These are phyloP conservation scores for Eurytoma adleriae DNA, from an alignment of 2,888 invertebrate species.

Conservation along the genomic window DNA sequence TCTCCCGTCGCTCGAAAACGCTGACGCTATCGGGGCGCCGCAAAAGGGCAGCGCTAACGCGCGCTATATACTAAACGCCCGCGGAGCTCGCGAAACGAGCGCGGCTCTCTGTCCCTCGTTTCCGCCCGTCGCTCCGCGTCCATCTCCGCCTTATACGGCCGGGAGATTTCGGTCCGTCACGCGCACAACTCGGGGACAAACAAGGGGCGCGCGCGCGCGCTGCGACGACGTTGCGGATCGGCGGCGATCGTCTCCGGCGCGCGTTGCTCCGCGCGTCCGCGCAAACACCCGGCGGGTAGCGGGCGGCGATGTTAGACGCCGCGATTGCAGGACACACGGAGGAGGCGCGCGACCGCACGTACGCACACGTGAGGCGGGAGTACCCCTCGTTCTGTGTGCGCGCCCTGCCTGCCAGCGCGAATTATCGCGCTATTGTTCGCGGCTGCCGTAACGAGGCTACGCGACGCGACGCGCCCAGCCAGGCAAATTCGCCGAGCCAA, in stretches of 20 bases:
- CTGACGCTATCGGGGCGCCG: slow-evolving; percentile 46
- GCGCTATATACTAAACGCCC: slow-evolving; percentile 45
- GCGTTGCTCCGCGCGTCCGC: not conserved
- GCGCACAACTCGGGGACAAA: no score
- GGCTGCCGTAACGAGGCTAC: slow-evolving; percentile 60
- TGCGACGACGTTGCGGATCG: not conserved
- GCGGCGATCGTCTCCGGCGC: not conserved
- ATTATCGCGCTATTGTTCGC: slow-evolving; percentile 69
- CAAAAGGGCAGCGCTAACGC: slow-evolving; percentile 55
- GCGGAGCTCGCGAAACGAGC: slow-evolving; percentile 8
- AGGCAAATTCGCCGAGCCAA: slow-evolving; percentile 25
- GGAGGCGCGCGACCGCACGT: slow-evolving; percentile 5
- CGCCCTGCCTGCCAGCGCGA: slow-evolving; percentile 56
- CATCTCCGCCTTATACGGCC: slow-evolving; percentile 7
- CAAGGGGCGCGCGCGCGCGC: not conserved
- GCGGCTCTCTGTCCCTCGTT: not conserved
- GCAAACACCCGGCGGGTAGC: slow-evolving; percentile 1
- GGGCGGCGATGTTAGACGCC: not conserved
- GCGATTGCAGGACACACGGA: slow-evolving; percentile 1
- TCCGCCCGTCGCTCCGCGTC: not conserved
- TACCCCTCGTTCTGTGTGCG: not conserved
- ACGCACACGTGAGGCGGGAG: not conserved
- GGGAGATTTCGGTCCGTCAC: not conserved
- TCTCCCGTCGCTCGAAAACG: slow-evolving; percentile 13
- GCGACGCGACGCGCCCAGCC: slow-evolving; percentile 29